Evolutionary conservation across 2,888 invertebrate species (phyloP).

Genomic region (Epinotia ramella): DNA sequence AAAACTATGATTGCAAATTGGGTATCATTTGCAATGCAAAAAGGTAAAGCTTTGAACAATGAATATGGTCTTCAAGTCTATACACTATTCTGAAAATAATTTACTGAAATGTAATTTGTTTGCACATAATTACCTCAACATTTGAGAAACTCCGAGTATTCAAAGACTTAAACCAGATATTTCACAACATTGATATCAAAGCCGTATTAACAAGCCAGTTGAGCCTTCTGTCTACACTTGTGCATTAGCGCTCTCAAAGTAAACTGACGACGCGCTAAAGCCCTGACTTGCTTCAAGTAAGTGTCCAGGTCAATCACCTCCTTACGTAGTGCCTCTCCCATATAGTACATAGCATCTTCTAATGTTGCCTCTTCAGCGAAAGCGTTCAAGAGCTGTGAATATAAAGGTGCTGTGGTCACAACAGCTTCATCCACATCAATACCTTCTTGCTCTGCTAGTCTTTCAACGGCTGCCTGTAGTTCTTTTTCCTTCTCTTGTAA

Average conservation of each 20-base stretch:
- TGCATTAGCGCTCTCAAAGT: slow-evolving; percentile 98
- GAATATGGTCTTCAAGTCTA: not conserved
- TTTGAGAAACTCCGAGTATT: slow-evolving; percentile 36
- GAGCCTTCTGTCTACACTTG: slow-evolving; percentile 98
- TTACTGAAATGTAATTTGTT: slow-evolving; percentile 17
- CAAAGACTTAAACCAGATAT: not conserved
- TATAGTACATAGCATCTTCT: slow-evolving; percentile 99
- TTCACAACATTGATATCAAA: slow-evolving; percentile 26
- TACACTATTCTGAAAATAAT: slow-evolving; percentile 12
- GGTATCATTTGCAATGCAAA: not conserved
- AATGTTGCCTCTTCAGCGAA: slow-evolving; percentile 99
- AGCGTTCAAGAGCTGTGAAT: slow-evolving; percentile 97
- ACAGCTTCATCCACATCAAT: slow-evolving; percentile 98
- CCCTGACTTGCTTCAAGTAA: slow-evolving; percentile 98
- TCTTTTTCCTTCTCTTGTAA: slow-evolving; percentile 95
- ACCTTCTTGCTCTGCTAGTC: slow-evolving; percentile 91
- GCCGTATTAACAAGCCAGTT: slow-evolving; percentile 87
- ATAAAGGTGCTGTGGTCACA: slow-evolving; percentile 97
- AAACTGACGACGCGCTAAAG: slow-evolving; percentile 97
- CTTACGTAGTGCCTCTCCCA: slow-evolving; percentile 97
- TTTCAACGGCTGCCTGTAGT: slow-evolving; percentile 91
- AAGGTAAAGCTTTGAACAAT: slow-evolving; percentile 13
- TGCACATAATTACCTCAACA: slow-evolving; percentile 3
- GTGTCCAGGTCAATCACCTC: slow-evolving; percentile 98
- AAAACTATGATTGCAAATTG: not conserved